Evolutionary conservation across 2,888 invertebrate genomes (phyloP).

Genomic region (Lycaena phlaeas): DNA sequence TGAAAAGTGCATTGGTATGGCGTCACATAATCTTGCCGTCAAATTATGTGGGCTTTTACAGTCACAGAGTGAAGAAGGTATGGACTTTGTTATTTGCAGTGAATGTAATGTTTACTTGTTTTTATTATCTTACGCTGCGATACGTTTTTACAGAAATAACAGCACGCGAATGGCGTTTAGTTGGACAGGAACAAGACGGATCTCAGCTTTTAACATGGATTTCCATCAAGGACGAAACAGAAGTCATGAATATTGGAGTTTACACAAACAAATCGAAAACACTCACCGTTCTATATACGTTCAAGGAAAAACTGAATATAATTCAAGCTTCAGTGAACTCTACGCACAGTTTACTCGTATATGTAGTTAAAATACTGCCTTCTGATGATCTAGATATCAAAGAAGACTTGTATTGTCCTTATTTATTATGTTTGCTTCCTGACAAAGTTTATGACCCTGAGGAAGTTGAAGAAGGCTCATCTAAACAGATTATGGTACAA

Average conservation of each 20-base stretch:
- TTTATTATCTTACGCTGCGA: too few species aligned
- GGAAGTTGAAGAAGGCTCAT: slow-evolving; percentile 66
- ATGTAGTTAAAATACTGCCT: slow-evolving; percentile 74
- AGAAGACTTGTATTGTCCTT: slow-evolving; percentile 75
- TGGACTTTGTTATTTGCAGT: slow-evolving; percentile 11
- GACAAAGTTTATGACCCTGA: slow-evolving; percentile 43
- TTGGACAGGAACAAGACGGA: slow-evolving; percentile 87
- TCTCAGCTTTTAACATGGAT: slow-evolving; percentile 81
- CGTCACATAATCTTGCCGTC: slow-evolving; percentile 69
- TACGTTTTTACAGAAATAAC: slow-evolving; percentile 59
- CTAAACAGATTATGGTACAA: slow-evolving; percentile 84
- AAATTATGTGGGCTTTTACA: slow-evolving; percentile 73
- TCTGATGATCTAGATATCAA: slow-evolving; percentile 34
- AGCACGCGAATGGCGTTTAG: slow-evolving; percentile 83
- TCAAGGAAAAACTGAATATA: slow-evolving; percentile 76
- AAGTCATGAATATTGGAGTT: slow-evolving; percentile 69
- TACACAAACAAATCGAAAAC: slow-evolving; percentile 75
- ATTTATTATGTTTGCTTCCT: slow-evolving; percentile 72
- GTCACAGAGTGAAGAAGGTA: slow-evolving; percentile 62
- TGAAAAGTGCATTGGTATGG: slow-evolving; percentile 35
- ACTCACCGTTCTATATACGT: slow-evolving; percentile 74
- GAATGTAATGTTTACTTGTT: background rate
- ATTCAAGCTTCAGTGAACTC: slow-evolving; percentile 87
- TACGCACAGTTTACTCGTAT: slow-evolving; percentile 77
- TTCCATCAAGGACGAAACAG: slow-evolving; percentile 35